Evolutionary conservation across 2,888 invertebrate genomes (phyloP).

Genomic region (Cataglyphis altisquamis): DNA sequence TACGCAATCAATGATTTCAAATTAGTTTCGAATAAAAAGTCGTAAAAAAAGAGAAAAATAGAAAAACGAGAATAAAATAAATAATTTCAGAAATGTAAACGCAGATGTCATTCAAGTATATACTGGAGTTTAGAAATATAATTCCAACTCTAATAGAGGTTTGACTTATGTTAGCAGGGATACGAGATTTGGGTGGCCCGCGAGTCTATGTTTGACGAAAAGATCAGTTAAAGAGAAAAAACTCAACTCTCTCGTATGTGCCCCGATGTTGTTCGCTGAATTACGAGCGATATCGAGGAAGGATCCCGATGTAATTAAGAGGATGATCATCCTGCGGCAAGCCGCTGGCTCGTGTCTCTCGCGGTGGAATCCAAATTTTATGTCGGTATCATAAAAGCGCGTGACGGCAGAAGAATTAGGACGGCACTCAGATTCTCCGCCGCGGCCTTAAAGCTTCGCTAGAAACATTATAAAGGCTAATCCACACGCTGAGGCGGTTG

Average conservation of each 20-base stretch:
- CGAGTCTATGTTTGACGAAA: conserved; percentile 65
- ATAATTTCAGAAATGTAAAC: conserved; percentile 16
- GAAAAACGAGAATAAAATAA: neutral
- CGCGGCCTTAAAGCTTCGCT: conserved; percentile 61
- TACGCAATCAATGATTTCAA: neutral
- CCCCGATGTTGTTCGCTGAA: conserved; percentile 78
- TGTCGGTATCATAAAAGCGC: conserved; percentile 85
- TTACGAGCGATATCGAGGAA: conserved; percentile 83
- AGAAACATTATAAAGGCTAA: conserved; percentile 67
- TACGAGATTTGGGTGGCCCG: conserved; percentile 41
- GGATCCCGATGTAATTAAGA: conserved; percentile 83
- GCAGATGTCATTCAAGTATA: conserved; percentile 8
- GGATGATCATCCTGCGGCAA: conserved; percentile 73
- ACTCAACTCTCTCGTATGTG: conserved; percentile 64
- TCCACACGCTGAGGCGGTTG: conserved; percentile 61
- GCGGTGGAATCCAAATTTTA: conserved; percentile 85
- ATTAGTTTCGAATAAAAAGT: neutral
- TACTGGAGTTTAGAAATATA: conserved; percentile 19
- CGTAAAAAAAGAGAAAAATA: neutral
- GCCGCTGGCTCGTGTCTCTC: conserved; percentile 73
- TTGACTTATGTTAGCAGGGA: conserved; percentile 10
- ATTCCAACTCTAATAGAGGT: neutral
- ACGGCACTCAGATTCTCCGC: conserved; percentile 76
- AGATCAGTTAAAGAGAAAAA: conserved; percentile 49
- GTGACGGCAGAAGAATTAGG: conserved; percentile 85